A percentile compares a stretch with the other conserved stretches of the same genome.
These are phyloP conservation scores for Esox masquinongy DNA, from an alignment of 2,797 vertebrate genomes.

Conservation along the genomic window DNA sequence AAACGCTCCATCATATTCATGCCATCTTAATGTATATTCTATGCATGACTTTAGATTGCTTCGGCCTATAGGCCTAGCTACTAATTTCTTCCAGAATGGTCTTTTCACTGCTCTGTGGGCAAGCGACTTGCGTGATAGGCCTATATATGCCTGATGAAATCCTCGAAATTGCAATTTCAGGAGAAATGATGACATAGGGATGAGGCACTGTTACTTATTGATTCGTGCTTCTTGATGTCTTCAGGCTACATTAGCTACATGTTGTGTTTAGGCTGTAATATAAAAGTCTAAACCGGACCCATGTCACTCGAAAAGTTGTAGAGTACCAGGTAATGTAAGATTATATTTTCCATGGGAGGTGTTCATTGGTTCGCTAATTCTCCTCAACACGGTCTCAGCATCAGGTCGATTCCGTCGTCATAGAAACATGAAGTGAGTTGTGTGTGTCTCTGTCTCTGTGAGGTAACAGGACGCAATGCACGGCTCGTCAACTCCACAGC, in stretches of 20 bases:
- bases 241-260: background rate
- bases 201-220: constrained; percentile 7
- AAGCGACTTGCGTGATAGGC: background rate
- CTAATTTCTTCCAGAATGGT: background rate
- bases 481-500: background rate
- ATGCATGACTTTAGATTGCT: background rate
- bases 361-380: background rate
- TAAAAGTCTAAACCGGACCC: background rate
- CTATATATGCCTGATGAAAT: background rate
- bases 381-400: constrained; percentile 20
- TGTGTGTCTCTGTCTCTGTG: constrained; percentile 3
- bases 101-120: background rate
- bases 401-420: constrained; percentile 23
- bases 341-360: background rate
- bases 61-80: background rate
- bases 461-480: background rate
- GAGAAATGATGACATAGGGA: background rate
- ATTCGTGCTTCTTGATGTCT: constrained; percentile 7
- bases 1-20: background rate
- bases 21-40: background rate
- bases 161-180: background rate
- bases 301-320: background rate
- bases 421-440: constrained; percentile 18
- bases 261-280: background rate
- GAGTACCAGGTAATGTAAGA: background rate